phyloP scores from a whole-genome alignment of 1,140 invertebrate species.

The Streblospio benedicti region DNA sequence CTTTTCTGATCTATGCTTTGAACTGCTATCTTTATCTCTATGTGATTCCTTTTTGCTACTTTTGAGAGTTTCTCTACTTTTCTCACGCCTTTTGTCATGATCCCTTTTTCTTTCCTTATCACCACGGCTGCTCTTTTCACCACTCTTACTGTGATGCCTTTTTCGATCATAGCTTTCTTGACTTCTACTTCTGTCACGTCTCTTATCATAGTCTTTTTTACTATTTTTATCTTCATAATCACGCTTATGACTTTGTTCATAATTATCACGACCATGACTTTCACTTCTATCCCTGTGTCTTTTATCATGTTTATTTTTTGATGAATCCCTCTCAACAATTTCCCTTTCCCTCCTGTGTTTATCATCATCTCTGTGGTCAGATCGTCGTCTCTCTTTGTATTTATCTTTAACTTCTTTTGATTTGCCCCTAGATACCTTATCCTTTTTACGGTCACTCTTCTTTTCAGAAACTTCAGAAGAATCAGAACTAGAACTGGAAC shows the following conservation, averaged over 20 bases:
- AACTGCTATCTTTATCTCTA: too few species aligned
- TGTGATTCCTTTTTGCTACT: too few species aligned
- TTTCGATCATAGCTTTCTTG: background rate
- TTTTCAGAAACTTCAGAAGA: too few species aligned
- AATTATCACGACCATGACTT: conserved; percentile 2
- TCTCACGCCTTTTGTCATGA: too few species aligned
- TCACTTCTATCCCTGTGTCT: background rate
- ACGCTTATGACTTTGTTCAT: background rate
- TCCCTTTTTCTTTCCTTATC: too few species aligned
- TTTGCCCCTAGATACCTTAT: background rate
- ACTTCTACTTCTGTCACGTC: background rate
- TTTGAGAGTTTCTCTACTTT: too few species aligned
- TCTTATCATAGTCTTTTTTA: background rate
- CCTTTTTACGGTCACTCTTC: background rate
- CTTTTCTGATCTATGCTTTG: too few species aligned
- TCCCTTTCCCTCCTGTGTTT: background rate
- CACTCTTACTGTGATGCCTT: background rate
- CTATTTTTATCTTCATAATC: conserved; percentile 3
- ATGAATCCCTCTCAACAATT: background rate
- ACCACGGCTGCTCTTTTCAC: background rate
- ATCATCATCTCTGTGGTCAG: background rate
- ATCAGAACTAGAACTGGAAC: too few species aligned
- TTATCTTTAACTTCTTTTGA: background rate
- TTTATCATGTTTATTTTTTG: background rate
- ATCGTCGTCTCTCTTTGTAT: background rate